Evolutionary conservation across 2,797 vertebrate species (phyloP), one percentile per base, ranked within the genome.

Genomic region (Orientallactaga sibirica): DNA sequence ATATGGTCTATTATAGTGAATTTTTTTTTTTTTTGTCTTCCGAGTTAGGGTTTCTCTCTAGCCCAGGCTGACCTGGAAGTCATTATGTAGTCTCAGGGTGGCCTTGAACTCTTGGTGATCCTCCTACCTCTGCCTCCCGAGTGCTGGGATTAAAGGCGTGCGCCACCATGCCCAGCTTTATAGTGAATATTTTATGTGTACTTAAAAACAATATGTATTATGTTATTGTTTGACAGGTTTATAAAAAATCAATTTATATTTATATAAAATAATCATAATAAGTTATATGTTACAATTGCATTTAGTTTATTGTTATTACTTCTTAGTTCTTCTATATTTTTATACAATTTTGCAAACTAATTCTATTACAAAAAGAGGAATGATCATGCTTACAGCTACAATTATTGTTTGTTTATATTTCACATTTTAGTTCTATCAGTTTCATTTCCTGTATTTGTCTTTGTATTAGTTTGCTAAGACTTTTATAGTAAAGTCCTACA

Each of bases 291-390:
- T 55, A 87, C 20, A 80, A 16, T 83, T 83, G 58, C 11, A 67
- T 77, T 70, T 52, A 67, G 14, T 7, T 93, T 62, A 18, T n/a
- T 92, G 75, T 77, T 88, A 92, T 33, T 41, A 74, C 29, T 76
- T 6, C 48, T 88, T 24, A 67, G 15, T 85, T 89, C 48, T 83
- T 80, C 74, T 33, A 5, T 62, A 86, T 41, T 7, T 7, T 37
- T 92, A 48, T 24, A 20, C 18, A 82, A 66, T 75, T 78, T 61
- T 90, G n/a, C 29, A 41, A 4, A 25, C 52, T 77, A 73, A 7
- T 82, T 90, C 10, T 80, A 70, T 48, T 66, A 66, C 43, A 67
- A 37, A 78, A 82, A 62, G 12, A 75, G 52, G 18, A 22, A 29
- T 87, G n/a, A 52, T 88, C 25, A 66, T 24, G 7, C 58, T 55